Percentiles rank a stretch among this genome's conserved stretches.
These are phyloP conservation scores for Serinus canaria DNA, from an alignment of 2,113 vertebrate species.

Conservation along the genomic window DNA sequence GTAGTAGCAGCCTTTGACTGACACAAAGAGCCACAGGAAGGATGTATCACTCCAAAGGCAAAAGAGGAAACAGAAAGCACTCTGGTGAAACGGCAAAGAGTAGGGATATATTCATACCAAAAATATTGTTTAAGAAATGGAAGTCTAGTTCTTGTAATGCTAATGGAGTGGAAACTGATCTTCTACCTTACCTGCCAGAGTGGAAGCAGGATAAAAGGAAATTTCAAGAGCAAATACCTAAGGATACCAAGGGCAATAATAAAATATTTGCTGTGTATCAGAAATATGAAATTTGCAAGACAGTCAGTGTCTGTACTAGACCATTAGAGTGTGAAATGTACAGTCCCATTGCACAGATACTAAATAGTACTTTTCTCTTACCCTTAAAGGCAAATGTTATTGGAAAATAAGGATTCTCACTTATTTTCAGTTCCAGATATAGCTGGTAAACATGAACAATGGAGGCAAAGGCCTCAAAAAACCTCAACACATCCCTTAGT, in stretches of 20 bases:
- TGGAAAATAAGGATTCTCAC: background rate
- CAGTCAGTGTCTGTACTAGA: background rate
- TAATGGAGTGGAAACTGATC: constrained; percentile 15
- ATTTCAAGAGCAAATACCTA: background rate
- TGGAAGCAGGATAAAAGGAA: constrained; percentile 1
- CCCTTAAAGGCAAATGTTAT: background rate
- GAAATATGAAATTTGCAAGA: background rate
- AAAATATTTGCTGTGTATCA: background rate
- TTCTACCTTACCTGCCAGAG: background rate
- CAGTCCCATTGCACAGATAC: background rate
- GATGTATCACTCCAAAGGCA: background rate
- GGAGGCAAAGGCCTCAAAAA: background rate
- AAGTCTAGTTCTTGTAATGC: background rate
- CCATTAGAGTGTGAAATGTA: background rate
- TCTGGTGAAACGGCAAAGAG: background rate
- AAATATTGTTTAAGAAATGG: background rate
- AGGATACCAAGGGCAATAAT: background rate
- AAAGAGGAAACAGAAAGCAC: background rate
- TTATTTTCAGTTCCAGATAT: background rate
- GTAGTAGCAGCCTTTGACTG: background rate
- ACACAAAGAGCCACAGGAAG: background rate
- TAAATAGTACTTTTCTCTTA: background rate
- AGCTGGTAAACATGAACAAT: background rate
- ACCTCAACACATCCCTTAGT: background rate
- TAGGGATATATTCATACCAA: background rate